Evolutionary conservation across 1,140 invertebrate species (phyloP).

Genomic region (Periplaneta americana): DNA sequence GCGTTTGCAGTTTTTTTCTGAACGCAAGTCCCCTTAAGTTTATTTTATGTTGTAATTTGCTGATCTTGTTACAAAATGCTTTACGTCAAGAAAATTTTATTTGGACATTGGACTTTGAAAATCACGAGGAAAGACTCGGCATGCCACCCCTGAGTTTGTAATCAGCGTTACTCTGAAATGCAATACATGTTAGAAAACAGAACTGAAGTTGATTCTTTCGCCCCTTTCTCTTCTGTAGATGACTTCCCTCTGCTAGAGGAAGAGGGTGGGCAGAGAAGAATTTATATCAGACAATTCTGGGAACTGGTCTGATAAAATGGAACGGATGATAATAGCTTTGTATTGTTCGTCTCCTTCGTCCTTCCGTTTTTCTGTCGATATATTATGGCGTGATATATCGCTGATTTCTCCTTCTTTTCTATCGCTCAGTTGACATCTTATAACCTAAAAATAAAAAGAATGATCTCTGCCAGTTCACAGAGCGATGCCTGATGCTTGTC

Average conservation of each 20-base stretch:
- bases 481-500: not conserved
- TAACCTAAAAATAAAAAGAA: not conserved
- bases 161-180: not conserved
- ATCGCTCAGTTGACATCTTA: not conserved
- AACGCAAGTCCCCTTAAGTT: too few relatives aligned
- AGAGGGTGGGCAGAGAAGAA: not conserved
- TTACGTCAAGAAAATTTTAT: too few relatives aligned
- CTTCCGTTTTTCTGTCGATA: not conserved
- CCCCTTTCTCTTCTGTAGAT: not conserved
- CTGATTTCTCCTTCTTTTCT: not conserved
- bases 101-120: too few relatives aligned
- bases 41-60: too few relatives aligned
- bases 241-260: not conserved
- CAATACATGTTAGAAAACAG: not conserved
- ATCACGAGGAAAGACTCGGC: too few relatives aligned
- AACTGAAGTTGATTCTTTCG: not conserved
- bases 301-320: not conserved
- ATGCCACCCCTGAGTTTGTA: not conserved
- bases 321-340: not conserved
- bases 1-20: too few relatives aligned
- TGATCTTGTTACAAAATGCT: too few relatives aligned
- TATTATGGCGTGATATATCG: not conserved
- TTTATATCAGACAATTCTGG: not conserved
- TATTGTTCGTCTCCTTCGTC: not conserved
- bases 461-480: not conserved